Conservation (phyloP, 2,888 invertebrate species). For the Trichacis sp. region DNA sequence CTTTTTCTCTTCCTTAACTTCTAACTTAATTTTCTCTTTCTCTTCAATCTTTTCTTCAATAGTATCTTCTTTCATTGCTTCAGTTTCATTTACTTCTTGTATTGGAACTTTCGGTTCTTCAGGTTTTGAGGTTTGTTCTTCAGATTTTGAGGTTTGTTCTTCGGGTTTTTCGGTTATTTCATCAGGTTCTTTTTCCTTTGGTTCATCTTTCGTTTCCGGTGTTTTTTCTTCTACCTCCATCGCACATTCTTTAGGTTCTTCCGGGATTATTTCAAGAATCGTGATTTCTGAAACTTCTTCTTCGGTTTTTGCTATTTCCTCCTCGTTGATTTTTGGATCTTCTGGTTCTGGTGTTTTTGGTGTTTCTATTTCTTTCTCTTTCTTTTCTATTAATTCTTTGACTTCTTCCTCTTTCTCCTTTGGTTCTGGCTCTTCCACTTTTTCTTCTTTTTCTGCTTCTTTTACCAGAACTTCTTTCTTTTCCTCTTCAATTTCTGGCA, state of each 20-base stretch:
- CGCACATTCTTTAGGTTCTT: too few species aligned
- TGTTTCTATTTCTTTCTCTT: not conserved
- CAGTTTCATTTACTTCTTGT: conserved; percentile 16
- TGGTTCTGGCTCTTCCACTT: conserved; percentile 50
- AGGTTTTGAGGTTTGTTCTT: too few species aligned
- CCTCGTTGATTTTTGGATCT: conserved; percentile 6
- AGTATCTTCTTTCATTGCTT: conserved; percentile 24
- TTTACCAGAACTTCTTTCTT: conserved; percentile 23
- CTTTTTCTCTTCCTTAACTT: conserved; percentile 48
- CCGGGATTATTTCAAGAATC: not conserved
- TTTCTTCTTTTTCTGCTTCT: conserved; percentile 48
- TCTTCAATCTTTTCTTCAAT: conserved; percentile 18
- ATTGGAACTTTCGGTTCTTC: too few species aligned
- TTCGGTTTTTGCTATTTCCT: not conserved
- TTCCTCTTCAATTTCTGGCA: conserved; percentile 18
- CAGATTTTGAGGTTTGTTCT: too few species aligned
- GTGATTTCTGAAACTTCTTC: not conserved
- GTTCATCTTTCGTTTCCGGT: conserved; percentile 4
- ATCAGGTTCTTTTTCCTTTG: conserved; percentile 16
- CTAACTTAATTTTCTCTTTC: conserved; percentile 22
- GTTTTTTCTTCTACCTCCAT: not conserved
- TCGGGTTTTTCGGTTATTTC: too few species aligned
- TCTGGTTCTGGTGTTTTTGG: too few species aligned
- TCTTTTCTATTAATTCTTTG: not conserved
- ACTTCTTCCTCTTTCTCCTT: conserved; percentile 37